These are phyloP conservation scores for Philopedon plagiatum DNA, from an alignment of 2,888 invertebrate genomes.

Conservation along the genomic window DNA sequence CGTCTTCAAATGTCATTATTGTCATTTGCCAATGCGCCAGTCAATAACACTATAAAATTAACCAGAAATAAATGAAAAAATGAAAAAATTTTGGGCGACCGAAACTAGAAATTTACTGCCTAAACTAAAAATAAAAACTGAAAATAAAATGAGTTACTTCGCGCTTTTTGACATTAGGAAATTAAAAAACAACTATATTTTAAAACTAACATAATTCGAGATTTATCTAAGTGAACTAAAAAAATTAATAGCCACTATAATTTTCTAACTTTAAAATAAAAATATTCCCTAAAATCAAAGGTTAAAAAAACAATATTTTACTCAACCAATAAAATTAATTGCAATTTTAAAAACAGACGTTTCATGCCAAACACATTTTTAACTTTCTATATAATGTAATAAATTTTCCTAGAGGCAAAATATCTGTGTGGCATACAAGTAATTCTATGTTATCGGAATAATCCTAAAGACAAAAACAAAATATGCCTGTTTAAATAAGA, in stretches of 20 bases:
- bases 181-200: neutral
- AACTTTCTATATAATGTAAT: neutral
- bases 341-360: neutral
- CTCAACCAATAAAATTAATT: neutral
- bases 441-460: constrained; percentile 46
- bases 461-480: constrained; percentile 48
- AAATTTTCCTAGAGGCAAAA: constrained; percentile 3
- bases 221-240: neutral
- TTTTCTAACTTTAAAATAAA: neutral
- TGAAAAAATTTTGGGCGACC: too few species aligned
- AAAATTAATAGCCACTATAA: neutral
- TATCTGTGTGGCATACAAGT: constrained; percentile 24
- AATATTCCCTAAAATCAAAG: neutral
- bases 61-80: too few species aligned
- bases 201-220: neutral
- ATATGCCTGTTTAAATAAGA: constrained; percentile 51
- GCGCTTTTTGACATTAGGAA: neutral
- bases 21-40: too few species aligned
- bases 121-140: too few species aligned
- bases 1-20: too few species aligned
- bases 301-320: neutral
- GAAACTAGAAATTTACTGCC: too few species aligned
- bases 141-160: neutral
- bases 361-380: constrained; percentile 4
- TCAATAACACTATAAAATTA: too few species aligned